Evolutionary conservation across 2,888 invertebrate species (phyloP).

Genomic region (Elysia crispata): DNA sequence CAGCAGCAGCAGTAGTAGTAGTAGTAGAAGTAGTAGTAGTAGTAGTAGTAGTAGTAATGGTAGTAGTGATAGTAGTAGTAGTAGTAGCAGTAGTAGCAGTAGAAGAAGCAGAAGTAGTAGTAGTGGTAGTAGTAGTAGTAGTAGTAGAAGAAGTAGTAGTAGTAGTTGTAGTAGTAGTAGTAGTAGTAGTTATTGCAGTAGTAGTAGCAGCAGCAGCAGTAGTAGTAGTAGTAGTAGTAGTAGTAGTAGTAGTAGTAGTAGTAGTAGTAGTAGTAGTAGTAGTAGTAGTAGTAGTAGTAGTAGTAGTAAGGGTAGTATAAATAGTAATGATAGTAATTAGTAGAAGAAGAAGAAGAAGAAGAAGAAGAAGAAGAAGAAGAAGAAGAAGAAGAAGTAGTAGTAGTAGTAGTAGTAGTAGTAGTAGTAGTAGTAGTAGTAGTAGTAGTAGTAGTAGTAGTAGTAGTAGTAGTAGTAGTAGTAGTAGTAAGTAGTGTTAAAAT

Average conservation of each 20-base stretch:
- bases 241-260: constrained; percentile 34
- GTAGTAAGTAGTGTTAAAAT: no score
- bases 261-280: constrained; percentile 28
- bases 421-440: constrained; percentile 1
- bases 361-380: neutral
- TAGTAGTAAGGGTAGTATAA: neutral
- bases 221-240: constrained; percentile 31
- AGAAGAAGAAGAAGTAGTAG: neutral
- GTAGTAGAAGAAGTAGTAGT: constrained; percentile 32
- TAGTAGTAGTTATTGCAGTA: no score
- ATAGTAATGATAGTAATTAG: neutral
- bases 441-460: neutral
- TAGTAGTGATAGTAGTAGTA: no score
- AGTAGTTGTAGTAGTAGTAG: constrained; percentile 34
- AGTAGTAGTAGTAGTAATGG: no score
- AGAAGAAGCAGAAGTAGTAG: no score
- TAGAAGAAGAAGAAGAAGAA: neutral
- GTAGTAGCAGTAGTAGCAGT: no score
- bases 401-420: constrained; percentile 9
- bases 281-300: constrained; percentile 34
- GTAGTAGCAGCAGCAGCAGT: constrained; percentile 13
- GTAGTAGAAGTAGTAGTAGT: no score
- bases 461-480: neutral
- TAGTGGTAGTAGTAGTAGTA: no score
- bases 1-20: no score